These are phyloP conservation scores for Ammodytes dubius DNA, from an alignment of 2,113 vertebrate genomes.

Conservation along the genomic window DNA sequence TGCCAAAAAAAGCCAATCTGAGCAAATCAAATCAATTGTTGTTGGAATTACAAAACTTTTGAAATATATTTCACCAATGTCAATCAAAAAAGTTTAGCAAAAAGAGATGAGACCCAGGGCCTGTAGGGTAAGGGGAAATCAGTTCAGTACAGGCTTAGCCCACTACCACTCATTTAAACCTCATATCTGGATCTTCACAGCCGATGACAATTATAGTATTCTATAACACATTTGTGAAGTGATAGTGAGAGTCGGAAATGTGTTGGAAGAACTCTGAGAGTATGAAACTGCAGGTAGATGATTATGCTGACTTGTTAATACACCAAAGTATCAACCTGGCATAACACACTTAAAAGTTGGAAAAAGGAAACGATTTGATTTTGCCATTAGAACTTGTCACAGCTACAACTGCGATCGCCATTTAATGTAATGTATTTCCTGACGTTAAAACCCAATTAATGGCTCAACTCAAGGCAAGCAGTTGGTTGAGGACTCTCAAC, in stretches of 20 bases:
- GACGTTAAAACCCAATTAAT: slow-evolving; percentile 42
- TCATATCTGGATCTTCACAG: neutral
- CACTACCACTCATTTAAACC: neutral
- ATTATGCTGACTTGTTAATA: too few relatives aligned
- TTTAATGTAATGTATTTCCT: slow-evolving; percentile 9
- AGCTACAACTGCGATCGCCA: slow-evolving; percentile 18
- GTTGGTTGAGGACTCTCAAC: slow-evolving; percentile 17
- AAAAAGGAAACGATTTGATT: neutral
- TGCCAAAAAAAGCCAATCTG: neutral
- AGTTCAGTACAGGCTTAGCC: neutral
- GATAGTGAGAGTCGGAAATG: neutral
- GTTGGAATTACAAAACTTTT: neutral
- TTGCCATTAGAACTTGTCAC: neutral
- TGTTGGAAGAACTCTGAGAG: neutral
- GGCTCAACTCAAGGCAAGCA: slow-evolving; percentile 12
- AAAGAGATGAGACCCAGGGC: neutral
- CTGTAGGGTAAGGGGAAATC: neutral
- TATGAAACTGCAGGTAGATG: neutral
- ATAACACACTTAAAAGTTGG: neutral
- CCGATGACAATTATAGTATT: neutral
- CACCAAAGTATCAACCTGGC: neutral
- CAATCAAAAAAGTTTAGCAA: neutral
- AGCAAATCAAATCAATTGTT: slow-evolving; percentile 7
- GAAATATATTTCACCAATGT: slow-evolving; percentile 2
- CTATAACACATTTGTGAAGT: neutral